Evolutionary conservation across 2,888 invertebrate genomes (phyloP), one percentile per base, ranked within the genome.

Genomic region (Monopis laevigella): DNA sequence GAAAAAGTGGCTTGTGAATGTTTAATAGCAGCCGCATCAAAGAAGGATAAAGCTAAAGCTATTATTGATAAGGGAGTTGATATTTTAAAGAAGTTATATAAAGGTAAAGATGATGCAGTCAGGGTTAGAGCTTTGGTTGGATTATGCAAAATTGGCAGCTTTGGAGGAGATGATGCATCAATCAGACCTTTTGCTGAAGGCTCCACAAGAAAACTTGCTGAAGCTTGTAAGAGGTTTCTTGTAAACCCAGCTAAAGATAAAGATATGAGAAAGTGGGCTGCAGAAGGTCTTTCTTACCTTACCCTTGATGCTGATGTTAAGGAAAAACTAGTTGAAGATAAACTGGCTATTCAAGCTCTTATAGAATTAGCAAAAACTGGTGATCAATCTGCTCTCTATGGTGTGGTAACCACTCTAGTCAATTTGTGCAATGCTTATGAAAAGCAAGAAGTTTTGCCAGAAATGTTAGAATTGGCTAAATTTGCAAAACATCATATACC

Each of bases 401-500:
- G 96, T 48, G 91, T 96, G 4, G 91, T 97, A 0, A 94, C 96
- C 1, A 95, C 97, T 10, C 84, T 99, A 48, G 98, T 98, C 0
- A 99, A 99, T 66, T 75, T 99, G 12, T 94, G 96, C 59, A 99
- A 99, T 77, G 95, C 96, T 2, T 98, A 98, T 65, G 98, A 99
- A 51, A 98, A 97, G 64, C 96, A 97, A 63, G 97, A 98, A 66
- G 68, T 98, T 0, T 85, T 96, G 55, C 97, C 98, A 2, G 99
- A 99, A 81, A 91, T 99, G 92, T 62, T 98, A 12, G 97, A 99
- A 67, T 74, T 99, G 48, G 99, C 99, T 0, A 97, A 98, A 75
- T 99, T 98, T 75, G 95, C 99, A 2, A 99, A 99, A 70, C 98
- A 98, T 60, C 99, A 99, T 69, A 92, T 99, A 50, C 99, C 99